Percentiles rank a stretch among this genome's conserved stretches.
Conservation (phyloP, 2,888 invertebrate species). For the Eurytoma californica region DNA sequence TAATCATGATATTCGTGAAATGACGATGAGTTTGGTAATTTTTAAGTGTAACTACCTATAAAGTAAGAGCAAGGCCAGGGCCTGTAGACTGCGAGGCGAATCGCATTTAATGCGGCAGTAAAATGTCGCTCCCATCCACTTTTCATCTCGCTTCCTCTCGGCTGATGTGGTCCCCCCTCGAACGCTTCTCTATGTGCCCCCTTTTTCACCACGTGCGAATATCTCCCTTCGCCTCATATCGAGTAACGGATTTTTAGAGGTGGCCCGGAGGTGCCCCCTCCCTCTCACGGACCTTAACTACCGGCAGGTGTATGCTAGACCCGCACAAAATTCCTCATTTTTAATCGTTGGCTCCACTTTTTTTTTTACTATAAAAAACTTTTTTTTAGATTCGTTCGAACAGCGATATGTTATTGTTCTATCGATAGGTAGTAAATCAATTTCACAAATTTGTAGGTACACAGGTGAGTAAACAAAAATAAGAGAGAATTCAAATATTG, state of each 20-base stretch:
- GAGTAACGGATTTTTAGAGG: slow-evolving; percentile 35
- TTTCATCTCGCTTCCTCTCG: background rate
- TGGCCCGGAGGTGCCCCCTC: background rate
- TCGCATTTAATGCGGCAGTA: background rate
- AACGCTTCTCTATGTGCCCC: background rate
- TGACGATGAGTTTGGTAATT: no score
- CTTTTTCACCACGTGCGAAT: slow-evolving; percentile 21
- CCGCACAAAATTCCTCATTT: no score
- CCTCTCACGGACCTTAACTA: background rate
- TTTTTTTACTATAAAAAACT: no score
- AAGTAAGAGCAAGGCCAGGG: background rate
- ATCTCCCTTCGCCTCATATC: background rate
- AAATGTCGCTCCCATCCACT: background rate
- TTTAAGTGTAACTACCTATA: no score
- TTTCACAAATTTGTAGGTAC: no score
- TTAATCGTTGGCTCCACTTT: no score
- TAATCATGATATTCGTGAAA: no score
- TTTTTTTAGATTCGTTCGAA: no score
- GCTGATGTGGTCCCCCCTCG: background rate
- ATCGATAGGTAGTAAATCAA: no score
- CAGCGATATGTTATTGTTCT: no score
- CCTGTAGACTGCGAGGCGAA: background rate
- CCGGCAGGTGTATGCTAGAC: slow-evolving; percentile 10
- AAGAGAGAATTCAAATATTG: no score
- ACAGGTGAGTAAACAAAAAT: no score